Evolutionary conservation across 2,888 invertebrate species (phyloP).

Genomic region (Lapara coniferarum): DNA sequence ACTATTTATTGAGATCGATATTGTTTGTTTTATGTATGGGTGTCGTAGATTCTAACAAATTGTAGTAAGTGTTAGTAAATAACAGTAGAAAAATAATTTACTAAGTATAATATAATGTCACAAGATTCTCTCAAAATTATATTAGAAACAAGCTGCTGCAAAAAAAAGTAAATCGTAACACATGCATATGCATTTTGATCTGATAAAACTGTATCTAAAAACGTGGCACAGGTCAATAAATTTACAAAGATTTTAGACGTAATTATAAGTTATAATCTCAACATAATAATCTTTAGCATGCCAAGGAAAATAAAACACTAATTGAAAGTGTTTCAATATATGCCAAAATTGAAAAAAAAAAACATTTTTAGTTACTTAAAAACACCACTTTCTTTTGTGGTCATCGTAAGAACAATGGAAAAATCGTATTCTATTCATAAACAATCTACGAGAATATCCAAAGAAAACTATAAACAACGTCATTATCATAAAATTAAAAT

Average conservation of each 20-base stretch:
- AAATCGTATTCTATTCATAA: neutral
- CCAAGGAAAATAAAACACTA: neutral
- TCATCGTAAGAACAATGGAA: neutral
- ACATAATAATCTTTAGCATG: neutral
- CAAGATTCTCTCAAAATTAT: too few species aligned
- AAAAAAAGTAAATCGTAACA: too few species aligned
- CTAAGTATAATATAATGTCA: too few species aligned
- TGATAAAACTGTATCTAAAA: neutral
- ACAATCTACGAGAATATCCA: neutral
- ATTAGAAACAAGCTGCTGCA: too few species aligned
- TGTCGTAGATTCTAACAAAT: too few species aligned
- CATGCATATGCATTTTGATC: neutral
- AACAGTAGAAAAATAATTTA: too few species aligned
- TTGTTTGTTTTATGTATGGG: too few species aligned
- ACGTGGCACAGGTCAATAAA: neutral
- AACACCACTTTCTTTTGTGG: neutral
- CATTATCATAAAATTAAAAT: slow-evolving; percentile 45
- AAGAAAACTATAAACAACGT: slow-evolving; percentile 25
- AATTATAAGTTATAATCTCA: neutral
- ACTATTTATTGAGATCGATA: too few species aligned
- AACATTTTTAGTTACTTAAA: neutral
- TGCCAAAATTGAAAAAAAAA: neutral
- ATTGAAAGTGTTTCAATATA: neutral
- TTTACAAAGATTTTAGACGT: neutral
- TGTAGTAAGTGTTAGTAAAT: too few species aligned